Base-by-base conservation (phyloP, 2,888 invertebrate genomes). In the Melanostoma scalare region DNA sequence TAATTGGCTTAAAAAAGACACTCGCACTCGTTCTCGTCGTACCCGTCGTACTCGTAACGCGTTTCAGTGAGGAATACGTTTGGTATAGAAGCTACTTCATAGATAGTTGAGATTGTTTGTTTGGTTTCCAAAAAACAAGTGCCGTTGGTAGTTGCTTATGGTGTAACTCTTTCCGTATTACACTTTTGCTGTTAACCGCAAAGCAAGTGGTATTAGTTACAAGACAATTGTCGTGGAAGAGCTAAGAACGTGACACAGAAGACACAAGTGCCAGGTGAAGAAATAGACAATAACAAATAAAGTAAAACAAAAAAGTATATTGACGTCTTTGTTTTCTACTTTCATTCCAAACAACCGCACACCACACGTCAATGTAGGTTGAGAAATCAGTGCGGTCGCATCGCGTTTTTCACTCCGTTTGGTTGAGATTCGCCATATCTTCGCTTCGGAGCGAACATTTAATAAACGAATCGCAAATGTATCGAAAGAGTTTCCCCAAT, bases 331-430 rank as follows among this genome's bases (percentile, higher is more conserved):
- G 50, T 48, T 60, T 67, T 52, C 67, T 40, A 77, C 73, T 82
- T 78, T 82, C 69, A 58, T 82, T 82, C 82, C 63, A 65, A 63
- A 48, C 73, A 68, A 78, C 36, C 73, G 63, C 38, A 9, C 44
- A 8, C 8, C n/a, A 4, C 38, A 5, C 61, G 38, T 69, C 73
- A 82, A 82, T 82, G 78, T 78, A 65, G 82, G 63, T 78, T 82
- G 73, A 69, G 82, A 82, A 78, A 82, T 82, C 82, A 78, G 78
- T 78, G 73, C 78, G 82, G 73, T 82, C 72, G 38, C 63, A 78
- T 82, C 82, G 82, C 20, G 69, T 69, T 50, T 71, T 52, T 6
- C n/a, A 8, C 63, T 9, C 31, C 36, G 5, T 36, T 36, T 3
- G 8, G 6, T 56, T 36, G 35, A 35, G 46, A 61, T 36, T 46